Evolutionary conservation across 2,888 invertebrate genomes (phyloP).

Genomic region (Sarcophaga variegata): DNA sequence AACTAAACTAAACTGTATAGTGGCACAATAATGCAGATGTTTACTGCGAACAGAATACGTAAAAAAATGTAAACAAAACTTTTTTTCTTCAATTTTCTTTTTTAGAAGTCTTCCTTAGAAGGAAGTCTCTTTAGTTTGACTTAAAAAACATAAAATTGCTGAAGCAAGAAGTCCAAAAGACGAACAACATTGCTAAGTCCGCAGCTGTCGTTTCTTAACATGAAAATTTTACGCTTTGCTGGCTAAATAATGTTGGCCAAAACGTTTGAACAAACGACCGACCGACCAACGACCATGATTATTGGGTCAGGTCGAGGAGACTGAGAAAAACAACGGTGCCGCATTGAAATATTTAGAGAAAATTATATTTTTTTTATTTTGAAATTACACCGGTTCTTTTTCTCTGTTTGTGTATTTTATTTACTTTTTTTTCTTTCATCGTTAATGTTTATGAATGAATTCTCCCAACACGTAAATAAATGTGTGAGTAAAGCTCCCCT

Average conservation of each 20-base stretch:
- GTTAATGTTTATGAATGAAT: slow-evolving; percentile 69
- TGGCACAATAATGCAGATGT: slow-evolving; percentile 61
- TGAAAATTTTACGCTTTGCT: slow-evolving; percentile 58
- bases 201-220: slow-evolving; percentile 57
- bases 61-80: slow-evolving; percentile 67
- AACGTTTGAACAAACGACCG: slow-evolving; percentile 8
- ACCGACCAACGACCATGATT: slow-evolving; percentile 59
- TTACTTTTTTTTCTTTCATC: slow-evolving; percentile 25
- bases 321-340: slow-evolving; percentile 56
- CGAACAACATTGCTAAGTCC: slow-evolving; percentile 18
- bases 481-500: slow-evolving; percentile 66
- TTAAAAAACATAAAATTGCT: slow-evolving; percentile 44
- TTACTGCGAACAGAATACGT: slow-evolving; percentile 35
- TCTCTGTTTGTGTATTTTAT: slow-evolving; percentile 15
- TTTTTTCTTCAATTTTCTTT: slow-evolving; percentile 16
- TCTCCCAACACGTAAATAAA: slow-evolving; percentile 51
- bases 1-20: slow-evolving; percentile 18
- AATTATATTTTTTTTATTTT: background rate
- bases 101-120: slow-evolving; percentile 38
- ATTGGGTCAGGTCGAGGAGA: slow-evolving; percentile 73
- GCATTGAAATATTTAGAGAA: background rate
- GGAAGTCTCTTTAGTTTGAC: slow-evolving; percentile 47
- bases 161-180: slow-evolving; percentile 58
- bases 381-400: slow-evolving; percentile 60
- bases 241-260: slow-evolving; percentile 55